Evolutionary conservation across 1,140 invertebrate genomes (phyloP).

Genomic region (Arion vulgaris): DNA sequence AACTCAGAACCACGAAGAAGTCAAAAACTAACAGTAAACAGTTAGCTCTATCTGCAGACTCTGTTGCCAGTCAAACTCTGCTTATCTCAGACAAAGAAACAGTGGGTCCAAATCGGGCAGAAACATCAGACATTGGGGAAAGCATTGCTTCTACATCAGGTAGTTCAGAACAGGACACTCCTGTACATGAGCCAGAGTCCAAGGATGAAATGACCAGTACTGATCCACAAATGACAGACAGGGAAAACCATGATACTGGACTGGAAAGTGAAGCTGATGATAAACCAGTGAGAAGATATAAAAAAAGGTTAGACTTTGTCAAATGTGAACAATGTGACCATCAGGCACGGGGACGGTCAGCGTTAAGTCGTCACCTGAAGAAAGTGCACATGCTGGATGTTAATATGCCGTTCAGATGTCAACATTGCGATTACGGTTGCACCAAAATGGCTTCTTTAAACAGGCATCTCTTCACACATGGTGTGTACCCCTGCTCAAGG

Average conservation of each 20-base stretch:
- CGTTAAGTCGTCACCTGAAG: constrained; percentile 50
- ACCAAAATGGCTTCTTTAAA: constrained; percentile 57
- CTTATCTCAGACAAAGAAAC: not conserved
- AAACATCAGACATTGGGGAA: constrained; percentile 38
- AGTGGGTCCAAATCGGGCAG: constrained; percentile 22
- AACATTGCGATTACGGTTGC: constrained; percentile 56
- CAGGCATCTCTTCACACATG: constrained; percentile 59
- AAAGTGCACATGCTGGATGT: constrained; percentile 44
- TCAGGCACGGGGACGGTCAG: constrained; percentile 43
- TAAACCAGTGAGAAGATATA: constrained; percentile 33
- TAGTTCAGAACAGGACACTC: constrained; percentile 34
- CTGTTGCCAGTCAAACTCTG: not conserved
- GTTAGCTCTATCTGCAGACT: not conserved
- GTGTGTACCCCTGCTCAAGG: constrained; percentile 59
- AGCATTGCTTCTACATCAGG: constrained; percentile 38
- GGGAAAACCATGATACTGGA: constrained; percentile 37
- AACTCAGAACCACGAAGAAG: not conserved
- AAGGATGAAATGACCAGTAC: constrained; percentile 26
- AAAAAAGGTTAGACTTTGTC: constrained; percentile 45
- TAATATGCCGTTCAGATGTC: constrained; percentile 52
- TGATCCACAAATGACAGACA: constrained; percentile 17
- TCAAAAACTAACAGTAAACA: not conserved
- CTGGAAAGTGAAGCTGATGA: constrained; percentile 42
- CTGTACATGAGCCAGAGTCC: constrained; percentile 25
- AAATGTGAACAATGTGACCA: constrained; percentile 45